Percentiles rank a stretch among this genome's conserved stretches.
Evolutionary conservation across 2,888 invertebrate species (phyloP).

Genomic region (Cryptus armator): DNA sequence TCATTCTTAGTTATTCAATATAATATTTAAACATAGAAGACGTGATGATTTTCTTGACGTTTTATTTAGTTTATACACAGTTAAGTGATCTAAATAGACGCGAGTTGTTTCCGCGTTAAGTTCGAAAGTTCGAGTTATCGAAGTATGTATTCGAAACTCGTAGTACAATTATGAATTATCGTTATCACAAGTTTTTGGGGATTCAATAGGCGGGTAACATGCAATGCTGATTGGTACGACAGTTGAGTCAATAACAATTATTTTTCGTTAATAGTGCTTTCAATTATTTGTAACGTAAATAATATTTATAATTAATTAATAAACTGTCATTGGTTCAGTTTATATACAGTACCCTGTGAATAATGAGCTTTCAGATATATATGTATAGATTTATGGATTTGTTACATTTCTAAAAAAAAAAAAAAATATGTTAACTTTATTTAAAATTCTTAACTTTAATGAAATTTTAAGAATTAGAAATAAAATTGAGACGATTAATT

Average conservation of each 20-base stretch:
- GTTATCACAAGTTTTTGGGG: background rate
- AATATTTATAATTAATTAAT: background rate
- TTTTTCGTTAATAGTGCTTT: background rate
- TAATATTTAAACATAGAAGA: background rate
- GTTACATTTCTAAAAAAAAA: no score
- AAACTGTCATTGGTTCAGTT: background rate
- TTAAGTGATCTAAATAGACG: background rate
- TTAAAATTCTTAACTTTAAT: no score
- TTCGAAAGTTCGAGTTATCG: background rate
- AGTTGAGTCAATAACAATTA: conserved; percentile 1
- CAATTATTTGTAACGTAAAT: background rate
- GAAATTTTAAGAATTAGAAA: no score
- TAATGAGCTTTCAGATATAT: conserved; percentile 1
- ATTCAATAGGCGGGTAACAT: background rate
- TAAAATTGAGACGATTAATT: no score
- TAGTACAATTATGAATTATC: background rate
- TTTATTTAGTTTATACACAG: background rate
- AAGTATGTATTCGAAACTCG: background rate
- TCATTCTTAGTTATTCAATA: no score
- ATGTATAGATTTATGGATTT: background rate
- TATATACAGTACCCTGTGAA: conserved; percentile 40
- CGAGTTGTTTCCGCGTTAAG: background rate
- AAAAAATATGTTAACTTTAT: no score
- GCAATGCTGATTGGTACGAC: background rate
- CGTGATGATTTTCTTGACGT: background rate